These are phyloP conservation scores for Sternotherus odoratus DNA, from an alignment of 2,797 vertebrate species.

Conservation along the genomic window DNA sequence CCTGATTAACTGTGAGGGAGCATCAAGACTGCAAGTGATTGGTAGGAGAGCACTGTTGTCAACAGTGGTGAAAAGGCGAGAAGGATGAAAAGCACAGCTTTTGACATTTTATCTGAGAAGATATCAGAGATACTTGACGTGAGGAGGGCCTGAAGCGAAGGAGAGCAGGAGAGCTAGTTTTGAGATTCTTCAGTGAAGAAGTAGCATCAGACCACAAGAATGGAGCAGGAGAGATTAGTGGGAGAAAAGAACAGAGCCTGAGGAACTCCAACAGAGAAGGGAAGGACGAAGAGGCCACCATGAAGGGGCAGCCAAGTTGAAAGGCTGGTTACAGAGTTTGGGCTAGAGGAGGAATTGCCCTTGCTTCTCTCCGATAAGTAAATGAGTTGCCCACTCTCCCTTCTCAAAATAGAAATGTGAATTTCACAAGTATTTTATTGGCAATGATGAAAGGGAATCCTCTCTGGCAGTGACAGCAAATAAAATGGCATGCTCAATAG, in stretches of 20 bases:
- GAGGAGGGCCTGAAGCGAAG: not conserved
- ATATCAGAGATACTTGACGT: not conserved
- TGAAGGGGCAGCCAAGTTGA: accelerated
- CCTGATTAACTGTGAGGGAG: not conserved
- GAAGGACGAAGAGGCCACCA: not conserved
- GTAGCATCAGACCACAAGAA: not conserved
- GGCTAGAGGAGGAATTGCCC: not conserved
- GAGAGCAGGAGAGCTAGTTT: not conserved
- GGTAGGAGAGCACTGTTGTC: not conserved
- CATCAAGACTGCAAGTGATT: not conserved
- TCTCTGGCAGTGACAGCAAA: not conserved
- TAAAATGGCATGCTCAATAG: not conserved
- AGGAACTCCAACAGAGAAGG: not conserved
- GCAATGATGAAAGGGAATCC: not conserved
- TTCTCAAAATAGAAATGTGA: accelerated
- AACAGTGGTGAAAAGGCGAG: not conserved
- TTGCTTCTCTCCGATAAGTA: accelerated
- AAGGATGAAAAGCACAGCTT: not conserved
- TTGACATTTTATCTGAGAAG: not conserved
- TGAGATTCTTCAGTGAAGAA: not conserved
- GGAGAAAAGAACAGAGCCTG: not conserved
- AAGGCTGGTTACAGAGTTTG: accelerated
- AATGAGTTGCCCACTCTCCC: not conserved
- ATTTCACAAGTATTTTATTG: not conserved
- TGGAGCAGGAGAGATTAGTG: not conserved